Conservation (phyloP, 2,797 vertebrate species). For the Lacerta bilineata region DNA sequence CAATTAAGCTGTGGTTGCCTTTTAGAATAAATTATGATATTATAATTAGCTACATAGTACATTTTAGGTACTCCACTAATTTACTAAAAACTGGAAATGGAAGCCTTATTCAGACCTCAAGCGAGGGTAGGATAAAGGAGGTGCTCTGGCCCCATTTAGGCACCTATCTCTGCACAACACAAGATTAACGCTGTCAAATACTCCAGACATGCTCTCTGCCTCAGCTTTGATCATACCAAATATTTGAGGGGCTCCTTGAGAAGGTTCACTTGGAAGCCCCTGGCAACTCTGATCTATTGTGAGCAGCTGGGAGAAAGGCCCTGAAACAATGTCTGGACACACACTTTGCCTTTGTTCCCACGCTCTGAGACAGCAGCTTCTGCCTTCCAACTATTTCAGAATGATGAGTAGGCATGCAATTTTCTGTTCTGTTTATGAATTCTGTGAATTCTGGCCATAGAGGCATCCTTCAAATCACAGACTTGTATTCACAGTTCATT, state of each 20-base stretch:
- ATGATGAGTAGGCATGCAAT: not conserved
- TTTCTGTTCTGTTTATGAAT: not conserved
- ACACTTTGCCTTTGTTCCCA: not conserved
- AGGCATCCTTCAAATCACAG: slow-evolving; percentile 36
- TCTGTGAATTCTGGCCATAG: slow-evolving; percentile 2
- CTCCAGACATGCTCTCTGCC: not conserved
- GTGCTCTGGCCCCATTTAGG: not conserved
- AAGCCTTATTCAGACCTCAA: not conserved
- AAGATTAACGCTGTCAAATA: not conserved
- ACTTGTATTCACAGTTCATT: slow-evolving; percentile 15
- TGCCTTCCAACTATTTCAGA: no score
- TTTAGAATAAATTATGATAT: slow-evolving; percentile 27
- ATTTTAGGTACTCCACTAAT: not conserved
- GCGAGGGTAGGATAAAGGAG: not conserved
- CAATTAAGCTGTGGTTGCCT: not conserved
- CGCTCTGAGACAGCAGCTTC: not conserved
- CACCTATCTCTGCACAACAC: not conserved
- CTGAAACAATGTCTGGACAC: not conserved
- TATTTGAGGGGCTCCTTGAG: not conserved
- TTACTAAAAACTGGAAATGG: not conserved
- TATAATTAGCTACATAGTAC: not conserved
- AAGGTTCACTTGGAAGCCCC: not conserved
- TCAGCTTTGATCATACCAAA: not conserved
- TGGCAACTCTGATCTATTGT: not conserved
- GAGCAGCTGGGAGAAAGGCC: not conserved